Percentiles rank a stretch among this genome's conserved stretches.
These are phyloP conservation scores for Dichetophora obliterata DNA, from an alignment of 2,888 invertebrate genomes.

Conservation along the genomic window DNA sequence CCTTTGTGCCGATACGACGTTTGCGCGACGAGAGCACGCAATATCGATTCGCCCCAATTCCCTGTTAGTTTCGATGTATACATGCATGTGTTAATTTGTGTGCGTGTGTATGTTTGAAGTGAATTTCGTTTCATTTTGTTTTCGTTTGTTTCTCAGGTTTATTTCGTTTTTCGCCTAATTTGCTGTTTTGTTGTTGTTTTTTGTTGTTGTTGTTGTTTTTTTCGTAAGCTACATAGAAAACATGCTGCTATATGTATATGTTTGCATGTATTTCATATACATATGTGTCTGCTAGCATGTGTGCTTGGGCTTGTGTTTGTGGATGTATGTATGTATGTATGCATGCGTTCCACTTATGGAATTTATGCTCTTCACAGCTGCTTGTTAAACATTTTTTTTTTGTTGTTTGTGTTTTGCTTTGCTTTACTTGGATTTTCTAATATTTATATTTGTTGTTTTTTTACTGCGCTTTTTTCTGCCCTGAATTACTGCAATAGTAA, in stretches of 20 bases:
- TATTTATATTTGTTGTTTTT: slow-evolving; percentile 9
- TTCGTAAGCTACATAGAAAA: not conserved
- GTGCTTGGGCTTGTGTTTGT: not conserved
- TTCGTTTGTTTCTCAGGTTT: not conserved
- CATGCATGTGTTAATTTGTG: not conserved
- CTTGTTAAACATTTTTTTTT: slow-evolving; percentile 11
- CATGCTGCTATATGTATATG: not conserved
- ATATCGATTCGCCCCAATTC: slow-evolving; percentile 37
- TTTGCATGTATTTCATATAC: not conserved
- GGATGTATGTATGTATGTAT: slow-evolving; percentile 3
- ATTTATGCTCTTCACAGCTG: slow-evolving; percentile 29
- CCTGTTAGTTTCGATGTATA: slow-evolving; percentile 17
- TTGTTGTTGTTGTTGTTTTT: not conserved
- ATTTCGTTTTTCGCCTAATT: slow-evolving; percentile 5
- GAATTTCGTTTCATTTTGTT: slow-evolving; percentile 22
- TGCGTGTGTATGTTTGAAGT: slow-evolving; percentile 13
- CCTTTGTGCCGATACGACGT: not conserved
- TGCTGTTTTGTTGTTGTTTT: not conserved
- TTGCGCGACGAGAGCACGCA: slow-evolving; percentile 29
- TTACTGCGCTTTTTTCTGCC: not conserved
- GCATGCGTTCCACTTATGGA: slow-evolving; percentile 29
- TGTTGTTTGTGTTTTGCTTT: not conserved
- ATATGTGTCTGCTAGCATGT: not conserved
- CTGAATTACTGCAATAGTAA: not conserved
- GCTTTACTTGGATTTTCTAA: not conserved